These are phyloP conservation scores for Xiphias gladius DNA, from an alignment of 2,113 vertebrate genomes.

Conservation along the genomic window DNA sequence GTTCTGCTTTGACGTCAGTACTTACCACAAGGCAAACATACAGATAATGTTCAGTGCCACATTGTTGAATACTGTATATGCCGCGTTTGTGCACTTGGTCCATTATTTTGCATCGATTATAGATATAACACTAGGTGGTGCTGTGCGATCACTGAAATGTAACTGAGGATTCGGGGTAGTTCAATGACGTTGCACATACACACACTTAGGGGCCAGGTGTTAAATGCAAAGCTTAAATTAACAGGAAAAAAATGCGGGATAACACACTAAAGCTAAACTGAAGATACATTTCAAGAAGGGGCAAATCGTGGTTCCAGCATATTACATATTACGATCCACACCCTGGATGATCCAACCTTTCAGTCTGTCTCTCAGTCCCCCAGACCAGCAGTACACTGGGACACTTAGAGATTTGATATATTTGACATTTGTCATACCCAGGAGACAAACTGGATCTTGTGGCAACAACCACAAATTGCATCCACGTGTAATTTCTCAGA, in stretches of 20 bases:
- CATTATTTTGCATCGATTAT: background rate
- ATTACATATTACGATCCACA: background rate
- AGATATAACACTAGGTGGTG: conserved; percentile 62
- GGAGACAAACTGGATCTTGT: background rate
- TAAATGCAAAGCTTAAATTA: background rate
- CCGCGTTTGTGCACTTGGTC: too few species aligned
- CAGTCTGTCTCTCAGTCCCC: background rate
- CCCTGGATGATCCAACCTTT: background rate
- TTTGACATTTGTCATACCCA: conserved; percentile 18
- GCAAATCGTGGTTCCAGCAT: background rate
- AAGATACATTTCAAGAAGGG: background rate
- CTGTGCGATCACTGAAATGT: conserved; percentile 25
- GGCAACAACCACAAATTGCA: background rate
- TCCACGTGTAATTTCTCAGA: background rate
- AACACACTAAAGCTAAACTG: background rate
- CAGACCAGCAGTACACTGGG: background rate
- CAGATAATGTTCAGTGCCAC: background rate
- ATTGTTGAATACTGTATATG: background rate
- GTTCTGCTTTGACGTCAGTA: background rate
- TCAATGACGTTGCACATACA: background rate
- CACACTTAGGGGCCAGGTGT: fast-evolving
- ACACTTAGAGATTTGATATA: conserved; percentile 11
- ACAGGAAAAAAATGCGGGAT: background rate
- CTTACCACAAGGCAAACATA: background rate
- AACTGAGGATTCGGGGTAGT: background rate